These are phyloP conservation scores for Ispidina picta DNA, from an alignment of 2,797 vertebrate genomes.

Conservation along the genomic window DNA sequence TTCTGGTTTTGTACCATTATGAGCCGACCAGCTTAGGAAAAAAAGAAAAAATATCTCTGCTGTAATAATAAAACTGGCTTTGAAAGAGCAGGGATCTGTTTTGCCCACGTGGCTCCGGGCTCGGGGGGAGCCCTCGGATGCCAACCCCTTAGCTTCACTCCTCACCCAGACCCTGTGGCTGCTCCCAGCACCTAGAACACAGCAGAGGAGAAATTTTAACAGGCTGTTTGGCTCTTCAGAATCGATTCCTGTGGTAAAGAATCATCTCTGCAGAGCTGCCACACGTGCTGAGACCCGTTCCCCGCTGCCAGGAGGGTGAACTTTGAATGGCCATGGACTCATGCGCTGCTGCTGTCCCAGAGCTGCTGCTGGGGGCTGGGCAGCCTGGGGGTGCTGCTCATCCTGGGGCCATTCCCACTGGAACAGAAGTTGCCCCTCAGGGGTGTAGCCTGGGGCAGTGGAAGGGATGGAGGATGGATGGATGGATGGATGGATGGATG, in stretches of 20 bases:
- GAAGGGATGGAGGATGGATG: neutral
- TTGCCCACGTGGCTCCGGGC: neutral
- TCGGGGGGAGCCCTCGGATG: neutral
- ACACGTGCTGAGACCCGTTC: fast-evolving
- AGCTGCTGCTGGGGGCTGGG: neutral
- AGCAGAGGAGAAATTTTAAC: neutral
- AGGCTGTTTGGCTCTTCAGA: neutral
- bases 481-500: neutral
- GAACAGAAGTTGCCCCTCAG: fast-evolving
- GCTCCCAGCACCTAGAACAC: neutral
- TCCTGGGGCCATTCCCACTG: fast-evolving
- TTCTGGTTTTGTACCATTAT: neutral
- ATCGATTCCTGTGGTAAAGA: neutral
- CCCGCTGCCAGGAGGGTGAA: fast-evolving
- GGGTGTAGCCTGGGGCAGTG: neutral
- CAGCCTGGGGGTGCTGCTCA: fast-evolving
- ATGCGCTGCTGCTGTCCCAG: neutral
- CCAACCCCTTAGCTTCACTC: neutral
- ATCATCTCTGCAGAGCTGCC: neutral
- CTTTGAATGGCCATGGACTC: fast-evolving
- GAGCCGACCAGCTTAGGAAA: neutral
- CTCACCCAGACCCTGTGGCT: neutral
- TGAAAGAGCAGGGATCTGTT: neutral
- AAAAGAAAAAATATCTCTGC: neutral
- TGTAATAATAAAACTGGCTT: neutral